Conservation (phyloP, 2,888 invertebrate species). For the Syritta pipiens region DNA sequence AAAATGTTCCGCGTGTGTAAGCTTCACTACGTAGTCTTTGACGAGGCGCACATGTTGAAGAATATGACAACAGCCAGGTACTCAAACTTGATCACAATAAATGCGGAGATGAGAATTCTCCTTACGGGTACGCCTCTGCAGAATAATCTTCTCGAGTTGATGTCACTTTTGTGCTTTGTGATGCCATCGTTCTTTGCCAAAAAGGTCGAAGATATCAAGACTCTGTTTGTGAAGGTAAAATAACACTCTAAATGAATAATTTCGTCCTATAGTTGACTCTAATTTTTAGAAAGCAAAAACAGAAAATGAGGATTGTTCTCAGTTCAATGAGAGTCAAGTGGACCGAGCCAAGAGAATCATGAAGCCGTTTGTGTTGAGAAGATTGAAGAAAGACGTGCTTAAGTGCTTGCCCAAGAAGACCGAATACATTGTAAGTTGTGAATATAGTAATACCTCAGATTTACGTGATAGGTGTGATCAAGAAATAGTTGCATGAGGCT, state of each 20-base stretch:
- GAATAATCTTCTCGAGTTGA: slow-evolving; percentile 96
- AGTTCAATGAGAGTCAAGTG: slow-evolving; percentile 94
- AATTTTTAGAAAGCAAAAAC: slow-evolving; percentile 79
- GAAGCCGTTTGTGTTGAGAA: slow-evolving; percentile 95
- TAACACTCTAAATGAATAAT: not conserved
- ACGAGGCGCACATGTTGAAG: slow-evolving; percentile 99
- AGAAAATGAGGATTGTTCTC: slow-evolving; percentile 83
- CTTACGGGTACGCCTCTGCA: slow-evolving; percentile 98
- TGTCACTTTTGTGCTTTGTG: slow-evolving; percentile 96
- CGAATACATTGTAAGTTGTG: slow-evolving; percentile 82
- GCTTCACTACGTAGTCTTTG: slow-evolving; percentile 96
- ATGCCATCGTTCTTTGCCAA: slow-evolving; percentile 97
- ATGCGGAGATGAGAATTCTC: slow-evolving; percentile 91
- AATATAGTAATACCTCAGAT: not conserved
- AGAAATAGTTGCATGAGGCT: not conserved
- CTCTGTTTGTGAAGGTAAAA: slow-evolving; percentile 89
- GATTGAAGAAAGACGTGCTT: slow-evolving; percentile 92
- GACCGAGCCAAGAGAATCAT: slow-evolving; percentile 96
- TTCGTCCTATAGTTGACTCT: not conserved
- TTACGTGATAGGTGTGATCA: not conserved
- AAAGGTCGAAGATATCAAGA: slow-evolving; percentile 92
- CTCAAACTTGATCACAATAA: slow-evolving; percentile 91
- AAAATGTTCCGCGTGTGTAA: slow-evolving; percentile 93
- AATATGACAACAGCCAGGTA: slow-evolving; percentile 97
- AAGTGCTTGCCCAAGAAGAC: slow-evolving; percentile 91